These are phyloP conservation scores for Rallus crepitans DNA, from an alignment of 2,797 vertebrate species.

Conservation along the genomic window DNA sequence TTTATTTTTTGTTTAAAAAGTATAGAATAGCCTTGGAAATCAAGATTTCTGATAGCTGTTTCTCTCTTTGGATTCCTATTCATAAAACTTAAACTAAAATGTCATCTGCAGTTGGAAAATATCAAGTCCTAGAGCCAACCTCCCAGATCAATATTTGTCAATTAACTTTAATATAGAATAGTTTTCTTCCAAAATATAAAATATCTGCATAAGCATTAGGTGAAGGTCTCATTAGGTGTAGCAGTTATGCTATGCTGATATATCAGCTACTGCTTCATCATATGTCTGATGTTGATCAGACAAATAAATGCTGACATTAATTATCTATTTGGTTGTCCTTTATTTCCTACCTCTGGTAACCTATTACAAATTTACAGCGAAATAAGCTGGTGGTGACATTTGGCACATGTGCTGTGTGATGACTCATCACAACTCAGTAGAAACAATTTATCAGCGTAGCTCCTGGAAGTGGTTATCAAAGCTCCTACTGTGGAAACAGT, in stretches of 20 bases:
- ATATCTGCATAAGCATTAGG: background rate
- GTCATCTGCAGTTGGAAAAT: background rate
- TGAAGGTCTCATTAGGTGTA: background rate
- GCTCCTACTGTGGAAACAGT: background rate
- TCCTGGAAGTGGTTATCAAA: background rate
- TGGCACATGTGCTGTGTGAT: background rate
- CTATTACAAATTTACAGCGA: background rate
- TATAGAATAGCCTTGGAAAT: background rate
- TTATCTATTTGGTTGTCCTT: background rate
- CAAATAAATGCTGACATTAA: background rate
- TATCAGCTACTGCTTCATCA: background rate
- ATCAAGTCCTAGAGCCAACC: background rate
- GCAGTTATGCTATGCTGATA: background rate
- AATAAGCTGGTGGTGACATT: background rate
- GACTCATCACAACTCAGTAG: accelerated
- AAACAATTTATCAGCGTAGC: background rate
- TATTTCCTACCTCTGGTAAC: background rate
- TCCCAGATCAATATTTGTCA: constrained; percentile 1
- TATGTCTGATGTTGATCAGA: background rate
- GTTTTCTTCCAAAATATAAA: background rate
- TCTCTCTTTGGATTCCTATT: constrained; percentile 13
- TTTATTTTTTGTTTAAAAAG: background rate
- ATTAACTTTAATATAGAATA: background rate
- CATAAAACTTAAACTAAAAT: constrained; percentile 39
- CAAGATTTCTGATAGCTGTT: background rate